Evolutionary conservation across 2,888 invertebrate genomes (phyloP), one percentile per base, ranked within the genome.

Genomic region (Homarus gammarus): DNA sequence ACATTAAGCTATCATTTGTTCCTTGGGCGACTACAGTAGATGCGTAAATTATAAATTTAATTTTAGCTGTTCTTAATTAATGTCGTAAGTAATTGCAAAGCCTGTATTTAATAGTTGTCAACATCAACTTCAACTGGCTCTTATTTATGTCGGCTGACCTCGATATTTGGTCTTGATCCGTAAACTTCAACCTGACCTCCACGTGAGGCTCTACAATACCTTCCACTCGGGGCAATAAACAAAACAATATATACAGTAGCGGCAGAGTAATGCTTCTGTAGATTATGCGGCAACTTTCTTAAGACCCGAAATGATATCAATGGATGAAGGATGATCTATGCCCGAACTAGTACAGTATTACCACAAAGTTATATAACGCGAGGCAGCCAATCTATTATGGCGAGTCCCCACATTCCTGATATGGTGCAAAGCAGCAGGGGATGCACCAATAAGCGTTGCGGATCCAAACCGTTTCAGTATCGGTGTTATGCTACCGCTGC

Each of bases 401-500:
- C 64, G 31, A n/a, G 5, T 64, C 64, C 27, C 27, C 64, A 27
- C 64, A n/a, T 22, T 64, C n/a, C 18, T 22, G 64, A 22, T 64
- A 27, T 27, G 27, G 27, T 64, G 64, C 64, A 31, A 64, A 12
- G 22, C 27, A 27, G 22, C 27, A 6, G 27, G 6, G 64, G 64
- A 27, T 64, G 27, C 6, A n/a, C 27, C 64, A 64, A 64, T n/a
- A n/a, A 64, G 64, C 64, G 27, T 27, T 22, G 27, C 64, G 64
- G 64, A 27, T 64, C 31, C 64, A 64, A n/a, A 64, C 64, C 64
- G 64, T 27, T 64, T 64, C 64, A 64, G 64, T 64, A 64, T 27
- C 64, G 64, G 64, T 64, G 27, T 3, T 64, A 27, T 27, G 64
- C 27, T 64, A 27, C 64, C 64, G 5, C 5, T 31, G 64, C 64